Evolutionary conservation across 2,888 invertebrate species (phyloP), one percentile per base, ranked within the genome.

Genomic region (Spisula solida): DNA sequence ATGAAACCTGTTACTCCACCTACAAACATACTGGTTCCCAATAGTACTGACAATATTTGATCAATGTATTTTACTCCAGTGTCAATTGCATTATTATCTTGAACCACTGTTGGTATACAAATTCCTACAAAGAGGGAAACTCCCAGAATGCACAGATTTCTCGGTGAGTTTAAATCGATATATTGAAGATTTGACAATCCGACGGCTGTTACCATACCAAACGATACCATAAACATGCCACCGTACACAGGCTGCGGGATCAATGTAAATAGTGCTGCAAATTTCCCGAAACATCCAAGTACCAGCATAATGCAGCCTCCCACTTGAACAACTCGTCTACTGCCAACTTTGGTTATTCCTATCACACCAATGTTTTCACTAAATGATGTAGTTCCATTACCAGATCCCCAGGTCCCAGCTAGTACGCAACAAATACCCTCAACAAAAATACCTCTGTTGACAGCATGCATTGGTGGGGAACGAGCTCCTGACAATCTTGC

Each of bases 341-440:
- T 97, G 4, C 96, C 97, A 8, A 98, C 98, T 97, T 98, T 98
- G 1, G 98, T 98, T 0, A 98, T 98, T 51, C 98, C 98, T 92
- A 99, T 98, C 1, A 98, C 98, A 0, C 98, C 98, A 78, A 99
- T 98, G 96, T 98, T 98, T 96, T 98, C 98, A 82, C 98, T 98
- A 95, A 98, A 98, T 6, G 98, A 98, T 93, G 98, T 98, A 82
- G 98, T 98, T 0, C 98, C 98, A 95, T 98, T 98, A 0, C 98
- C 98, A 51, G 98, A 98, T 16, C 98, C 98, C 98, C 98, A 98
- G 4, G 98, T 97, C 0, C 98, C 98, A 0, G 98, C 98, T 78
- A 99, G 96, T 87, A 98, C 97, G 0, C 98, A 98, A 25, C 98
- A 98, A 0, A 98, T 96, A 0, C 98, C 98, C 96, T 99, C 98